These are phyloP conservation scores for Scaptomyza caliginosa DNA, from an alignment of 2,888 invertebrate species.

Conservation along the genomic window DNA sequence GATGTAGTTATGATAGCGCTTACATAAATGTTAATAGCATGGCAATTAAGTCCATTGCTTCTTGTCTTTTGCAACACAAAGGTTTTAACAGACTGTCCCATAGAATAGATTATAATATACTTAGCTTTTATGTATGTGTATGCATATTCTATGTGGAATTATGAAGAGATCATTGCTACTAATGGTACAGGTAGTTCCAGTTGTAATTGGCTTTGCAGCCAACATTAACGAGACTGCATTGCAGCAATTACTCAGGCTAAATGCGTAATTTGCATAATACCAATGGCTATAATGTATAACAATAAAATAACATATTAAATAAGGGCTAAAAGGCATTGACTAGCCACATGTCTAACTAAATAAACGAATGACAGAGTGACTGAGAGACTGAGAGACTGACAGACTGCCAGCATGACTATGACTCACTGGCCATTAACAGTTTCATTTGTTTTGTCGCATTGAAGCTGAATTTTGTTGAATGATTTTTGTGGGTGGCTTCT, in stretches of 20 bases:
- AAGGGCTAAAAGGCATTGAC: constrained; percentile 24
- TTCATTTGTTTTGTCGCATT: constrained; percentile 74
- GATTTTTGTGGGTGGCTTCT: constrained; percentile 46
- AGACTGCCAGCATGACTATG: too few relatives aligned
- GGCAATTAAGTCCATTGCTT: constrained; percentile 10
- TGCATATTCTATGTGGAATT: constrained; percentile 8
- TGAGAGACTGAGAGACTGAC: constrained; percentile 5
- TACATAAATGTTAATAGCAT: constrained; percentile 1
- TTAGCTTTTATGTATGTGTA: constrained; percentile 1
- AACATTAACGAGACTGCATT: constrained; percentile 38
- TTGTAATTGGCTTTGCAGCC: constrained; percentile 34
- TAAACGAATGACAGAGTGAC: constrained; percentile 13
- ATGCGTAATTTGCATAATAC: constrained; percentile 72
- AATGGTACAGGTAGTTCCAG: constrained; percentile 10
- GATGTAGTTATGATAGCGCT: constrained; percentile 13
- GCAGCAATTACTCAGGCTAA: constrained; percentile 60
- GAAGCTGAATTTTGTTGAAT: constrained; percentile 2
- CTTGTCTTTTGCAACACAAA: constrained; percentile 7
- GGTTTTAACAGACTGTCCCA: constrained; percentile 4
- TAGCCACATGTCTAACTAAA: constrained; percentile 10
- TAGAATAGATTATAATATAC: neutral
- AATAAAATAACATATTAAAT: constrained; percentile 80
- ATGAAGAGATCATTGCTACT: constrained; percentile 7
- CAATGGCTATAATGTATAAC: constrained; percentile 52
- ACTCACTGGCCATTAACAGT: constrained; percentile 73